Base-by-base conservation (phyloP, 2,888 invertebrate genomes). In the Yponomeuta evonymella region DNA sequence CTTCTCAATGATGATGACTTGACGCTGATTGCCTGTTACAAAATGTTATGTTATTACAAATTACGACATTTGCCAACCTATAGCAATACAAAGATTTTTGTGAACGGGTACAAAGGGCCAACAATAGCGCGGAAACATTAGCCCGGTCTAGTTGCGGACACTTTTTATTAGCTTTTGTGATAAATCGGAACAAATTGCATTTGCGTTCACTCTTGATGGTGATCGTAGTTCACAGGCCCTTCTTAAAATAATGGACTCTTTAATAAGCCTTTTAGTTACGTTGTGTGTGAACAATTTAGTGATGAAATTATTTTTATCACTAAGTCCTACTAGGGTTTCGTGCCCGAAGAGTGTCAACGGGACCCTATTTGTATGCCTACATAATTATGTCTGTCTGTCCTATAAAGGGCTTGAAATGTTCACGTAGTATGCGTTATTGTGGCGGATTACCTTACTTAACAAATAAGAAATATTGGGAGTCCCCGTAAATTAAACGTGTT, bases 81-180 rank as follows among this genome's bases (percentile, higher is more conserved):
- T 43, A 43, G 48, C 58, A 8, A 30, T 29, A 33, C 30, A 29
- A n/a, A 15, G 11, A 70, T 62, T 70, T 69, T 70, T 80, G 78
- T 75, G 79, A 85, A 81, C 76, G 77, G 74, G 80, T 77, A 81
- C 83, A 83, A 84, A 81, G 81, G 81, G 82, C 72, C 72, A n/a
- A 83, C 78, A 80, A 80, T 81, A 75, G 75, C 73, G 74, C 79
- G 78, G 80, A 80, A 82, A 79, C 70, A 79, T 79, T 75, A 76
- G 80, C 79, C 79, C 75, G 75, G 74, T 79, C 76, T 79, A 82
- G 51, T 58, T 58, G 83, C 81, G 80, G 79, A 74, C 79, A 75
- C 70, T 73, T 72, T 74, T 70, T 70, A 76, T 73, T 72, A 70
- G 65, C 51, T 51, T 64, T 70, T 70, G 63, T 12, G 51, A 58